Evolutionary conservation across 2,797 vertebrate genomes (phyloP).

Genomic region (Sebastes iracundus): DNA sequence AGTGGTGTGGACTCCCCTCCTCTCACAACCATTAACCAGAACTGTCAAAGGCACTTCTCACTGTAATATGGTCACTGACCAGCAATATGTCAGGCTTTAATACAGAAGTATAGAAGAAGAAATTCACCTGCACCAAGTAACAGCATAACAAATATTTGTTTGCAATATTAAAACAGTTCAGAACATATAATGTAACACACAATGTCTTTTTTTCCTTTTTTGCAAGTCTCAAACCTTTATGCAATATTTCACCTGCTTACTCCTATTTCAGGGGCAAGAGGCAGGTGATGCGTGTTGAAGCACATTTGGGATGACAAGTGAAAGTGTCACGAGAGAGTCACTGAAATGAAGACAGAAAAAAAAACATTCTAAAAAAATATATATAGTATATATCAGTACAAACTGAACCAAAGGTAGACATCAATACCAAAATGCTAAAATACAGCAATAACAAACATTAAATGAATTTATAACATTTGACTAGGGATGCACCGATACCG

Average conservation of each 20-base stretch:
- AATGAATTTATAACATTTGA: neutral
- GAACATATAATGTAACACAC: neutral
- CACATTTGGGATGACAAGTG: neutral
- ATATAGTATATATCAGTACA: neutral
- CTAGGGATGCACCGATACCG: no score
- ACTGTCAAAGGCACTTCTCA: constrained; percentile 4
- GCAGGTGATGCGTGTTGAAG: neutral
- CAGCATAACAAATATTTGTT: neutral
- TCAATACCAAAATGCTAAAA: neutral
- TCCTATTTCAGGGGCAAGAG: neutral
- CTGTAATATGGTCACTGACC: neutral
- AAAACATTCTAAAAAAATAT: neutral
- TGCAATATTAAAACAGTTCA: neutral
- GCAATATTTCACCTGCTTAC: no score
- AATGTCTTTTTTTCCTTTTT: neutral
- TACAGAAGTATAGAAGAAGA: neutral
- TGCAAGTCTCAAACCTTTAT: neutral
- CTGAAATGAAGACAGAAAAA: neutral
- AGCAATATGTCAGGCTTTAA: neutral
- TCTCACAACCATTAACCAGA: constrained; percentile 18
- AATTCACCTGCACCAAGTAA: neutral
- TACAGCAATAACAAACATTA: neutral
- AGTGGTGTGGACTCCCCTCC: constrained; percentile 27
- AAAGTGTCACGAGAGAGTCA: neutral
- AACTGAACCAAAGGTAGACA: neutral